Base-by-base conservation (phyloP, 1,140 invertebrate genomes). In the Aricia agestis region DNA sequence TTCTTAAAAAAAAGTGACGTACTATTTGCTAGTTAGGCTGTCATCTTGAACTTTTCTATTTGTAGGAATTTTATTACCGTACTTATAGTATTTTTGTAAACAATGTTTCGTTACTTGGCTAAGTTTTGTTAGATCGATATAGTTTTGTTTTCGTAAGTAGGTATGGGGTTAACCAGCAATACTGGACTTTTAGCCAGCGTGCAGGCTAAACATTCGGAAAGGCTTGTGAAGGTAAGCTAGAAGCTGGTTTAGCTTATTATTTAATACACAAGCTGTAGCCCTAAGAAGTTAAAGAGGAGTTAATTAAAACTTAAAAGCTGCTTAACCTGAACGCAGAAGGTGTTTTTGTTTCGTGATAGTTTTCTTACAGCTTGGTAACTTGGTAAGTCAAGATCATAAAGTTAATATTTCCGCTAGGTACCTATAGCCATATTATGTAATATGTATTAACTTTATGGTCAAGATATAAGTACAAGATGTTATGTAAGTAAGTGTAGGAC, bases 141-240 rank as follows among this genome's bases (percentile, higher is more conserved):
- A 71, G 32, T 68, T 66, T 52, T 61, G 65, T 68, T 19, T 18
- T 10, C 25, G 59, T 72, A 68, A 67, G 68, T 72, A 68, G 63
- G 68, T 68, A 91, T 89, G 87, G 82, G 83, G 17, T 71, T 90
- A 13, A 84, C 82, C 6, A 92, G 91, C 71, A 90, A 92, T 70
- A 92, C 90, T 18, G 91, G 91, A 31, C 78, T 92, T 31, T 76
- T 91, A 66, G 85, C 90, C 0, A 89, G 83, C 70, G 78, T 83
- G 7, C 78, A 81, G 41, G 78, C 79, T 67, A 92, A 85, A 78
- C 66, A 73, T 17, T 67, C 76, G 25, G 45, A 71, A 6, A 82
- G 71, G 69, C 76, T 82, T 11, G 45, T 52, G 61, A 87, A 87
- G 83, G 89, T 86, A 73, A 57, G 81, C 80, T 13, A 17, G 36